Evolutionary conservation across 2,797 vertebrate species (phyloP).

Genomic region (Balearica regulorum): DNA sequence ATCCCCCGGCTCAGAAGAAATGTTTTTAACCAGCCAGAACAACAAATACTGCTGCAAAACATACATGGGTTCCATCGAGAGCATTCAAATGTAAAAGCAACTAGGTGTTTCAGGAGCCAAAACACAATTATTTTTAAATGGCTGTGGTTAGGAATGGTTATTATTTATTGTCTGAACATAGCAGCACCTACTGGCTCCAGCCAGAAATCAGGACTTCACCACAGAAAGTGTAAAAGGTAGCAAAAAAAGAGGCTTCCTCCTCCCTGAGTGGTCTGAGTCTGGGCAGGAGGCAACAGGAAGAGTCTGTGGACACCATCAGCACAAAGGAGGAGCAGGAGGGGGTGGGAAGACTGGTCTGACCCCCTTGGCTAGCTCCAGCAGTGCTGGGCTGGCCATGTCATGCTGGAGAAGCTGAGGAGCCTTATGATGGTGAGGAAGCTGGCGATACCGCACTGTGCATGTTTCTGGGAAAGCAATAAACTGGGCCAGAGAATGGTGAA

Average conservation of each 20-base stretch:
- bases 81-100: slow-evolving; percentile 12
- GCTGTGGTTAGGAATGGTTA: not conserved
- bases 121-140: not conserved
- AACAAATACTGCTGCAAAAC: slow-evolving; percentile 4
- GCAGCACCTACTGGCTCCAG: slow-evolving; percentile 46
- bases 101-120: not conserved
- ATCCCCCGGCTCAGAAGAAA: not conserved
- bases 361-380: not conserved
- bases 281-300: not conserved
- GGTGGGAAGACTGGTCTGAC: not conserved
- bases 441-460: rapidly evolving
- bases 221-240: not conserved
- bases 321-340: not conserved
- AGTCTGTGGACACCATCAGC: not conserved
- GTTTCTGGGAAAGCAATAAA: not conserved
- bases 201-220: not conserved
- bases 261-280: not conserved
- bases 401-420: not conserved
- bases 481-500: not conserved
- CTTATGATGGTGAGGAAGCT: not conserved
- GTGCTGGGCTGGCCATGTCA: rapidly evolving
- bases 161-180: slow-evolving; percentile 50
- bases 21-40: slow-evolving; percentile 40
- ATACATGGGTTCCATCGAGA: not conserved
- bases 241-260: not conserved